These are phyloP conservation scores for Nasonia longicornis DNA, from an alignment of 1,140 invertebrate genomes.

Conservation along the genomic window DNA sequence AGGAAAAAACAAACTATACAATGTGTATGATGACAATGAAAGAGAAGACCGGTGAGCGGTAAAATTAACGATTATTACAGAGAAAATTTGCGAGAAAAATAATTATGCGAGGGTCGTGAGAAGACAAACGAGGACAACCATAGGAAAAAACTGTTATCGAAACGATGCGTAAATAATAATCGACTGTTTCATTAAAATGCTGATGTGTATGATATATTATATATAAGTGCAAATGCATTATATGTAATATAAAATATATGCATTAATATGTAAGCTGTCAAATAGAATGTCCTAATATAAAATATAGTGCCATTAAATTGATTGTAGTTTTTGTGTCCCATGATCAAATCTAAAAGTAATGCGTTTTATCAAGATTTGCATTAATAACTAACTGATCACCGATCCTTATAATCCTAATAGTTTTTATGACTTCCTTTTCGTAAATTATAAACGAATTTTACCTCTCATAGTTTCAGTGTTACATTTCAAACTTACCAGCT, in stretches of 20 bases:
- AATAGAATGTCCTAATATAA: slow-evolving; percentile 66
- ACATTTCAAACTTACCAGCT: too few relatives aligned
- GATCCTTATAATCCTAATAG: too few relatives aligned
- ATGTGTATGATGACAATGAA: slow-evolving; percentile 11
- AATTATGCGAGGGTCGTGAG: background rate
- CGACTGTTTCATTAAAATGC: slow-evolving; percentile 59
- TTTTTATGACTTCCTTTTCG: too few relatives aligned
- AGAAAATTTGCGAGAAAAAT: slow-evolving; percentile 19
- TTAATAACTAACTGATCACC: too few relatives aligned
- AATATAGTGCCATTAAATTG: slow-evolving; percentile 66
- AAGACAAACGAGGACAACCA: slow-evolving; percentile 24
- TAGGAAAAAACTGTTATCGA: slow-evolving; percentile 49
- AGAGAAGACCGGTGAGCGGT: background rate
- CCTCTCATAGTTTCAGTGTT: too few relatives aligned
- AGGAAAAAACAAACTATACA: slow-evolving; percentile 31
- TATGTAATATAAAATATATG: slow-evolving; percentile 61
- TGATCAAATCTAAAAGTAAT: background rate
- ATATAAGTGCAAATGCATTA: slow-evolving; percentile 53
- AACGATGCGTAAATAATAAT: slow-evolving; percentile 55
- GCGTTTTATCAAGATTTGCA: too few relatives aligned
- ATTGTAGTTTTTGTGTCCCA: slow-evolving; percentile 50
- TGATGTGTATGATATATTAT: slow-evolving; percentile 58
- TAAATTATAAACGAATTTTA: too few relatives aligned
- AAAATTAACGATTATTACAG: slow-evolving; percentile 9
- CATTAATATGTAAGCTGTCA: slow-evolving; percentile 64